These are phyloP conservation scores for Idris sp. DNA, from an alignment of 1,140 invertebrate species.

Conservation along the genomic window DNA sequence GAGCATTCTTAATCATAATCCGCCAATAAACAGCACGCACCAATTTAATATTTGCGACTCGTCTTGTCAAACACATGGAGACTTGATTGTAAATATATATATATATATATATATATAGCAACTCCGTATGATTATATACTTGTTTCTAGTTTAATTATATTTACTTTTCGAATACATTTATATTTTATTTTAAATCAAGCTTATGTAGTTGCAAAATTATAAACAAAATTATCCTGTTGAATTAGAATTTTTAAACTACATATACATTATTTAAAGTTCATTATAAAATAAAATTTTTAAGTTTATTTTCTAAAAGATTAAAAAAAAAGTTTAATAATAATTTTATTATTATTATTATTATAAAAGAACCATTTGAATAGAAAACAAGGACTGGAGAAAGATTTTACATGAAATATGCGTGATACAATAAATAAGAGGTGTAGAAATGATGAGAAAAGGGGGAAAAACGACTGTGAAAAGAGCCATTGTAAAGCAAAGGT, in stretches of 20 bases:
- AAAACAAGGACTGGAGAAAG: slow-evolving; percentile 1
- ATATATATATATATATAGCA: background rate
- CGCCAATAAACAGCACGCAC: slow-evolving; percentile 35
- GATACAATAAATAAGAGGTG: slow-evolving; percentile 7
- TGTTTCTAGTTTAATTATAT: slow-evolving; percentile 27
- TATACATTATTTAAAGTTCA: no score
- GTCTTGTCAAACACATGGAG: slow-evolving; percentile 14
- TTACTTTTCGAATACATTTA: slow-evolving; percentile 10
- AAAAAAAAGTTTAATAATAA: no score
- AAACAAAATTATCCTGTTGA: no score
- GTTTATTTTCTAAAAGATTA: no score
- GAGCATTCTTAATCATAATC: slow-evolving; percentile 12
- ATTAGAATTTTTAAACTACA: no score
- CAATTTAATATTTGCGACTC: slow-evolving; percentile 36
- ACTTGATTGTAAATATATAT: slow-evolving; percentile 40
- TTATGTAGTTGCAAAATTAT: no score
- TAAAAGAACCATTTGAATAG: no score
- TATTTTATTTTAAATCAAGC: background rate
- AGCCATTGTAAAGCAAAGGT: slow-evolving; percentile 45
- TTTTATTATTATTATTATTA: no score
- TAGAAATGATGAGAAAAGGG: slow-evolving; percentile 45
- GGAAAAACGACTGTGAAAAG: slow-evolving; percentile 51
- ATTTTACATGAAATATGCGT: slow-evolving; percentile 17
- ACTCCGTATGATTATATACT: slow-evolving; percentile 16
- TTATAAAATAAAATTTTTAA: no score